These are phyloP conservation scores for Brienomyrus brachyistius DNA, from an alignment of 2,113 vertebrate genomes.

Conservation along the genomic window DNA sequence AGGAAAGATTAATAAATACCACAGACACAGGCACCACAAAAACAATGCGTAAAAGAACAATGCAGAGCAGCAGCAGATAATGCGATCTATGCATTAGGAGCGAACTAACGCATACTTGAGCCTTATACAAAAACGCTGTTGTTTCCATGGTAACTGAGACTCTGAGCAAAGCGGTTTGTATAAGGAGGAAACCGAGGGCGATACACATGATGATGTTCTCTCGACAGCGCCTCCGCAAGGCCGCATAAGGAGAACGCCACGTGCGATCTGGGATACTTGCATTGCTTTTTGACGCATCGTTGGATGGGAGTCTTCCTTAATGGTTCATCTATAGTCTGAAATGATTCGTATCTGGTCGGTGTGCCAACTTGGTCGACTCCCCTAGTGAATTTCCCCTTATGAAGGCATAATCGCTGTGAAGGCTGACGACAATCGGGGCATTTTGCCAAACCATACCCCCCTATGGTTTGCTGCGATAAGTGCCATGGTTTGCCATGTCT, in stretches of 20 bases:
- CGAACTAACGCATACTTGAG: constrained; percentile 57
- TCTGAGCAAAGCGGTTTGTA: constrained; percentile 51
- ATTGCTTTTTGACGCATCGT: constrained; percentile 59
- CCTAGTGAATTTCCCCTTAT: constrained; percentile 41
- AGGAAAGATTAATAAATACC: constrained; percentile 80
- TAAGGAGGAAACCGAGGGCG: constrained; percentile 33
- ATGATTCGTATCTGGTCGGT: constrained; percentile 33
- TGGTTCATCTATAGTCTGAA: constrained; percentile 40
- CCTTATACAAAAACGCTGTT: constrained; percentile 48
- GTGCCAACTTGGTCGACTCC: constrained; percentile 13
- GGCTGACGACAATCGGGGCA: constrained; percentile 19
- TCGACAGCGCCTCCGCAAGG: constrained; percentile 31
- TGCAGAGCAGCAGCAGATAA: constrained; percentile 46
- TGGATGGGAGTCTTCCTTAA: constrained; percentile 40
- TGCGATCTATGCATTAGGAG: constrained; percentile 50
- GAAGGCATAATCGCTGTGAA: constrained; percentile 46
- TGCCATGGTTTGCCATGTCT: constrained; percentile 16
- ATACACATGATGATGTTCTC: constrained; percentile 35
- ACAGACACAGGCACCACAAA: constrained; percentile 51
- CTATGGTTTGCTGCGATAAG: constrained; percentile 32
- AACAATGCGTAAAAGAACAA: constrained; percentile 59
- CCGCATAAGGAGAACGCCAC: constrained; percentile 33
- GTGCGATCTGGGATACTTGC: constrained; percentile 46
- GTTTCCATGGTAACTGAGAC: constrained; percentile 29
- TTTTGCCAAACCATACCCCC: constrained; percentile 42